These are phyloP conservation scores for Oophaga pumilio DNA, from an alignment of 2,113 vertebrate genomes.

Conservation along the genomic window DNA sequence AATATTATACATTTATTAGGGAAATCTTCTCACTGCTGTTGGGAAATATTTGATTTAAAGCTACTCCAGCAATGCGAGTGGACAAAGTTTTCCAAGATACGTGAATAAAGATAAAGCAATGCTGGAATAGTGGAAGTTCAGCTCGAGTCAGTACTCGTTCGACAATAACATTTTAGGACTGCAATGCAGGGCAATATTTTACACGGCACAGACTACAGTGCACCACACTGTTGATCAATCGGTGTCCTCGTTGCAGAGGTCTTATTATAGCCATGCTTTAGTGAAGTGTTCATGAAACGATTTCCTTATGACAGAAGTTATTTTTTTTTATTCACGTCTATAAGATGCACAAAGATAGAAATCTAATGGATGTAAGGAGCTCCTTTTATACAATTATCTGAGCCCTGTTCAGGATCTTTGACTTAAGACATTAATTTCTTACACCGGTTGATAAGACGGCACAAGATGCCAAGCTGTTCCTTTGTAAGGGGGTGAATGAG, in stretches of 20 bases:
- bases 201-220: not conserved
- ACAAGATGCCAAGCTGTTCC: not conserved
- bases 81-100: too few species aligned
- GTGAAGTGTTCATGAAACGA: not conserved
- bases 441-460: not conserved
- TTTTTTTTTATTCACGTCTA: not conserved
- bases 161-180: not conserved
- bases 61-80: too few species aligned
- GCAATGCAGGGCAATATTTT: conserved; percentile 2
- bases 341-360: not conserved
- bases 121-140: too few species aligned
- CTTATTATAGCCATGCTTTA: not conserved
- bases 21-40: too few species aligned
- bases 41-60: too few species aligned
- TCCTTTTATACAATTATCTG: not conserved
- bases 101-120: too few species aligned
- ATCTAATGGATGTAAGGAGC: not conserved
- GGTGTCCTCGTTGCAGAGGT: not conserved
- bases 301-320: not conserved
- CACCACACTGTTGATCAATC: not conserved
- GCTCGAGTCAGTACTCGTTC: too few species aligned
- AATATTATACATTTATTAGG: too few species aligned
- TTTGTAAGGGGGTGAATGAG: too few species aligned
- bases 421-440: not conserved
- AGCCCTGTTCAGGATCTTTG: not conserved